Base-by-base conservation (phyloP, 2,113 vertebrate species). In the Psammodynastes pulverulentus region DNA sequence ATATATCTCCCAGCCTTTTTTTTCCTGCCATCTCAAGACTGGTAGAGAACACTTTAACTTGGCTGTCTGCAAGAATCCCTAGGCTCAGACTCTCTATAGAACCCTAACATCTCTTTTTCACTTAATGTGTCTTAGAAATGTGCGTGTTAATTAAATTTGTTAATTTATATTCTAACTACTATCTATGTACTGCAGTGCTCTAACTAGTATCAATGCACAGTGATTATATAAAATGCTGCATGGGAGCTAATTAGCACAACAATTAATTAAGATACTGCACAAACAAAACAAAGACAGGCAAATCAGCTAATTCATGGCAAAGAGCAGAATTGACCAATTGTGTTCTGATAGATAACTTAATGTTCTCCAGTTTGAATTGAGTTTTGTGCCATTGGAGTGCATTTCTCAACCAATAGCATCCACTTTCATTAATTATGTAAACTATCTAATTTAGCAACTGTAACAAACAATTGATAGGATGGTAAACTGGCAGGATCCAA, bases 211-310 rank as follows among this genome's bases (percentile, higher is more conserved):
- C 19, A 90, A 93, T 90, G 26, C 48, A 1, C 49, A 79, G 88
- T 21, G 49, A 92, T 93, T 87, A 94, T 91, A 91, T 19, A 96
- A 94, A 94, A 91, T 92, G 85, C 21, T 92, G 91, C 12, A 92
- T 0, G 45, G 51, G 89, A 95, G 43, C 34, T 62, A 95, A 94
- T 84, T 94, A 43, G 12, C 91, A 84, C 85, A 54, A 92, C 87
- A 21, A 67, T 93, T 94, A 95, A 95, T 90, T 95, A 95, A 95
- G 95, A 93, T 45, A 90, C 7, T 48, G 34, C 72, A 91, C 45
- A 94, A 94, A 45, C 90, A 94, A 96, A 95, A 49, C 92, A 88
- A 90, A 95, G 34, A 88, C 54, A 92, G 49, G 84, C 3, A 95
- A 94, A 95, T 62, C 84, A 92, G 93, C 93, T 67, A 86, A 86